phyloP scores from a whole-genome alignment of 1,140 invertebrate species.

The Rhyzopertha dominica region DNA sequence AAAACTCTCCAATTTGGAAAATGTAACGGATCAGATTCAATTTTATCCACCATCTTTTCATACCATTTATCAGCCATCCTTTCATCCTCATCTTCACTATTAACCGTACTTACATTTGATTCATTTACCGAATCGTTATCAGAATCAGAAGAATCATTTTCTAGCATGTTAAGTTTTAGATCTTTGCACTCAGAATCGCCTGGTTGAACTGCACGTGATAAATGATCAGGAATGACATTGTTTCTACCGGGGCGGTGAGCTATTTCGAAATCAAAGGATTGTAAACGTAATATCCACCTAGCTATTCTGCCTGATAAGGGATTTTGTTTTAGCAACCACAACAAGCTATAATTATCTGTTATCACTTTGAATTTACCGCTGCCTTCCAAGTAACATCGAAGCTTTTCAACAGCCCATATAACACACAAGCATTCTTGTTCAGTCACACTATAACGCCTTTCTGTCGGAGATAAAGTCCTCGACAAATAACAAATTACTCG shows the following conservation, averaged over 20 bases:
- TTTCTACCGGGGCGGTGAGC: no score
- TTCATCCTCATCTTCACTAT: not conserved
- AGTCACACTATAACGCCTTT: slow-evolving; percentile 41
- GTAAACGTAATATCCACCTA: no score
- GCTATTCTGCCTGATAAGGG: no score
- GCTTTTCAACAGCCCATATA: slow-evolving; percentile 41
- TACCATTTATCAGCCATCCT: not conserved
- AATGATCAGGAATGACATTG: no score
- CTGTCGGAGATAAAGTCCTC: slow-evolving; percentile 30
- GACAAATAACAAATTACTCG: slow-evolving; percentile 25
- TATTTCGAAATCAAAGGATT: no score
- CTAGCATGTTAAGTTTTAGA: no score
- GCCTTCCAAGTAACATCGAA: slow-evolving; percentile 33
- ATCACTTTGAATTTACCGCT: slow-evolving; percentile 41
- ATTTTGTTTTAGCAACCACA: slow-evolving; percentile 12
- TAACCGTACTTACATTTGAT: no score
- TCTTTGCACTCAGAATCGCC: no score
- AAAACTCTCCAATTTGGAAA: not conserved
- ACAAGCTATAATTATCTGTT: slow-evolving; percentile 4
- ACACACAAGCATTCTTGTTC: slow-evolving; percentile 46
- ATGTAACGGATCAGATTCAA: not conserved
- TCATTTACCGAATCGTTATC: no score
- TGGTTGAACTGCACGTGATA: no score
- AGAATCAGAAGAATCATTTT: no score
- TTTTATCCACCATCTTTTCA: not conserved